phyloP scores from a whole-genome alignment of 2,113 vertebrate species.

The Psophia crepitans region DNA sequence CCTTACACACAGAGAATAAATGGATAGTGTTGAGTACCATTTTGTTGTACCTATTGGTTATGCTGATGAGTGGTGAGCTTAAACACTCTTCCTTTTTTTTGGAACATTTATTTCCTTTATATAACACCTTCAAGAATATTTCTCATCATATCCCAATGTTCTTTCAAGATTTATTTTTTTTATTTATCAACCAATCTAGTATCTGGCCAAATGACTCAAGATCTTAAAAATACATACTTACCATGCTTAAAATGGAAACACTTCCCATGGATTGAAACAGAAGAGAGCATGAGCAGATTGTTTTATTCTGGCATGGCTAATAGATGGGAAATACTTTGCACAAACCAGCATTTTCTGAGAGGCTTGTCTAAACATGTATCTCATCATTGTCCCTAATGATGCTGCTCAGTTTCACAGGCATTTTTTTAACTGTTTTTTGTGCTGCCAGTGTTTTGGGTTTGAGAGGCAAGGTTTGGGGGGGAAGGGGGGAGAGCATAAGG shows the following conservation, averaged over 20 bases:
- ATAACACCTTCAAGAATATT: background rate
- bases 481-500: too few species aligned
- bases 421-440: background rate
- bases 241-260: background rate
- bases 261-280: background rate
- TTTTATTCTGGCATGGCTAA: background rate
- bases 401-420: background rate
- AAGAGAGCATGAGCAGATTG: background rate
- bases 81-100: background rate
- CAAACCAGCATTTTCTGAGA: fast-evolving
- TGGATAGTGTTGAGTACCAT: background rate
- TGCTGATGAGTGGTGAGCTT: background rate
- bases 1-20: background rate
- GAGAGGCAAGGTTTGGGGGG: too few species aligned
- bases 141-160: background rate
- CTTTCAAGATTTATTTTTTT: background rate
- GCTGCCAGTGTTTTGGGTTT: too few species aligned
- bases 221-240: background rate
- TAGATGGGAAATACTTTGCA: background rate
- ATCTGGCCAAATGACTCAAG: background rate
- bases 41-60: background rate
- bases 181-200: background rate
- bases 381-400: background rate
- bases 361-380: background rate
- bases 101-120: background rate